These are phyloP conservation scores for Xiphophorus maculatus DNA, from an alignment of 2,113 vertebrate species.

Conservation along the genomic window DNA sequence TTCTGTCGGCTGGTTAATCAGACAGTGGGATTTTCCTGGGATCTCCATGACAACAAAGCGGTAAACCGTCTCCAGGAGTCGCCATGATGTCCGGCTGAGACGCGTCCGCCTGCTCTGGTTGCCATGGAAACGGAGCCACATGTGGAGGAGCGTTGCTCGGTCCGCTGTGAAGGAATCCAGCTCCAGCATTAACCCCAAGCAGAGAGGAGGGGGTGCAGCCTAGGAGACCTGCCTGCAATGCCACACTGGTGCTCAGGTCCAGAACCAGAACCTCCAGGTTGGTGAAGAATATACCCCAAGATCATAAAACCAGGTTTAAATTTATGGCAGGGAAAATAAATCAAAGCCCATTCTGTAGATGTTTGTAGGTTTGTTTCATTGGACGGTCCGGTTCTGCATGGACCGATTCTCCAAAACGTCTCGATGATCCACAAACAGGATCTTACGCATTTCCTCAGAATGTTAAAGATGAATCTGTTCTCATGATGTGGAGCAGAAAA, in stretches of 20 bases:
- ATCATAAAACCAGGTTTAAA: background rate
- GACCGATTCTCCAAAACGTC: too few relatives aligned
- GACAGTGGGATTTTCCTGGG: background rate
- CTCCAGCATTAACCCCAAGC: conserved; percentile 9
- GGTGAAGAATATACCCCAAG: background rate
- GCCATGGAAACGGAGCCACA: background rate
- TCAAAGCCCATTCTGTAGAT: background rate
- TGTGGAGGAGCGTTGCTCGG: conserved; percentile 17
- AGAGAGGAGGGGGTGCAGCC: background rate
- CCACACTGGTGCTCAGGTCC: too few relatives aligned
- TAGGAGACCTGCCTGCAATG: conserved; percentile 19
- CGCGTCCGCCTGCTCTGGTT: background rate
- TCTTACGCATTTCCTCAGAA: too few relatives aligned
- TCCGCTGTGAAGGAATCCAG: conserved; percentile 43
- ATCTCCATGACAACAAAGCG: background rate
- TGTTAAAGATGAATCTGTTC: too few relatives aligned
- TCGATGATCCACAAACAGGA: too few relatives aligned
- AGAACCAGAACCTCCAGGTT: too few relatives aligned
- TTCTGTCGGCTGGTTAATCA: background rate
- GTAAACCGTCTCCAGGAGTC: background rate
- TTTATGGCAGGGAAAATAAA: background rate
- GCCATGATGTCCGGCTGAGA: background rate
- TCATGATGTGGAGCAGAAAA: too few relatives aligned
- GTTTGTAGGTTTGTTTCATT: too few relatives aligned
- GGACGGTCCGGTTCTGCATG: too few relatives aligned